Evolutionary conservation across 2,797 vertebrate species (phyloP).

Genomic region (Pelobates cultripes): DNA sequence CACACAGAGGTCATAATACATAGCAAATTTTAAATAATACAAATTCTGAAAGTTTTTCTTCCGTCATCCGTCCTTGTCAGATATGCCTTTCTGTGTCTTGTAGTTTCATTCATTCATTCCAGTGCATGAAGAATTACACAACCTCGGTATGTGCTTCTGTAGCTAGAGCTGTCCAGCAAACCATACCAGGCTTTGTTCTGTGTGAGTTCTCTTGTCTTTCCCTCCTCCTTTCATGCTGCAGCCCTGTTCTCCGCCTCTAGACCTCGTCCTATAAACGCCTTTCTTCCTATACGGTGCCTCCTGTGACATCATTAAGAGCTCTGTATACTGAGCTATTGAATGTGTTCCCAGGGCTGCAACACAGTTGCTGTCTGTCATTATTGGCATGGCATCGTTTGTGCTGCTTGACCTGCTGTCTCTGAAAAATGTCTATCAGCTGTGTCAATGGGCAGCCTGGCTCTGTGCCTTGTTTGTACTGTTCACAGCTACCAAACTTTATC

Average conservation of each 20-base stretch:
- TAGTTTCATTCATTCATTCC: too few species aligned
- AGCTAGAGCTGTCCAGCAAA: too few species aligned
- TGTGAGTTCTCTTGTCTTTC: background rate
- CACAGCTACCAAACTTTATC: background rate
- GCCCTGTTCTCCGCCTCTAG: background rate
- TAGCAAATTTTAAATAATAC: too few species aligned
- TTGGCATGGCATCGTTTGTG: background rate
- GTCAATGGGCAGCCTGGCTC: background rate
- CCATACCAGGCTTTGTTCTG: too few species aligned
- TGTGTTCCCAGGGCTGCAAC: background rate
- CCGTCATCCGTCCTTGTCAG: too few species aligned
- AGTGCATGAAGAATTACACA: too few species aligned
- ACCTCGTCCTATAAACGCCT: background rate
- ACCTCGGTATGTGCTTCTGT: too few species aligned
- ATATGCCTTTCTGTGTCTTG: too few species aligned
- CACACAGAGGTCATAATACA: too few species aligned
- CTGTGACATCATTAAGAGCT: background rate
- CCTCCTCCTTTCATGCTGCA: background rate
- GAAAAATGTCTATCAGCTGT: background rate
- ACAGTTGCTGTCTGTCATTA: background rate
- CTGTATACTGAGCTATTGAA: background rate
- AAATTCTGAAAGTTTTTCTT: too few species aligned
- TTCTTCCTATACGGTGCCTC: background rate
- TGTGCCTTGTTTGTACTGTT: slow-evolving; percentile 8
- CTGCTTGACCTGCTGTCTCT: background rate